Percentiles rank a stretch among this genome's conserved stretches.
phyloP scores from a whole-genome alignment of 2,888 invertebrate genomes.

The Heliconius erato region DNA sequence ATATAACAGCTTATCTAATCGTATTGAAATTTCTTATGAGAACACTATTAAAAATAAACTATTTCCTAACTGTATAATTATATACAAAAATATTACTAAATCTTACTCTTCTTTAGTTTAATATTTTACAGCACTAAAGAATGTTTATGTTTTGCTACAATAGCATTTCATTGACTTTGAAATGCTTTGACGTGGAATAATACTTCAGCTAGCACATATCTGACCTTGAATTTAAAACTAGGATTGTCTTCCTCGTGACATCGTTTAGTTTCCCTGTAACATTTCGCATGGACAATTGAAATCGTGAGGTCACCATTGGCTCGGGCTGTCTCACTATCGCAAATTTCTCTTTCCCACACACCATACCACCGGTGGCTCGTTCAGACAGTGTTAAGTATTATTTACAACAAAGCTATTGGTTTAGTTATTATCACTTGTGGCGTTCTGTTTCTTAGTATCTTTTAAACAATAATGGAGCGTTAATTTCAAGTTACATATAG shows the following conservation, averaged over 20 bases:
- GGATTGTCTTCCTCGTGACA: slow-evolving; percentile 81
- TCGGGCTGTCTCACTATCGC: slow-evolving; percentile 77
- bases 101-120: neutral
- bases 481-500: neutral
- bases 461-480: neutral
- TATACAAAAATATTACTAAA: neutral
- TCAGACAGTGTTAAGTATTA: slow-evolving; percentile 60
- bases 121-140: neutral
- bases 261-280: slow-evolving; percentile 80
- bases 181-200: slow-evolving; percentile 54
- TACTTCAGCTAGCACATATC: slow-evolving; percentile 72
- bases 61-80: neutral
- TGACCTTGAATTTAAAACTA: slow-evolving; percentile 83
- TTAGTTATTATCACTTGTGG: slow-evolving; percentile 42
- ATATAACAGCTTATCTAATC: slow-evolving; percentile 42
- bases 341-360: slow-evolving; percentile 84
- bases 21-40: neutral
- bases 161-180: slow-evolving; percentile 1
- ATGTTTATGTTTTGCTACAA: slow-evolving; percentile 16
- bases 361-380: slow-evolving; percentile 60
- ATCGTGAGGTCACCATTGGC: slow-evolving; percentile 84
- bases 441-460: slow-evolving; percentile 6
- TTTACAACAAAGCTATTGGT: slow-evolving; percentile 45
- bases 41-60: neutral
- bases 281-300: slow-evolving; percentile 85